Evolutionary conservation across 2,888 invertebrate genomes (phyloP), one percentile per base, ranked within the genome.

Genomic region (Heliothis peltigera): DNA sequence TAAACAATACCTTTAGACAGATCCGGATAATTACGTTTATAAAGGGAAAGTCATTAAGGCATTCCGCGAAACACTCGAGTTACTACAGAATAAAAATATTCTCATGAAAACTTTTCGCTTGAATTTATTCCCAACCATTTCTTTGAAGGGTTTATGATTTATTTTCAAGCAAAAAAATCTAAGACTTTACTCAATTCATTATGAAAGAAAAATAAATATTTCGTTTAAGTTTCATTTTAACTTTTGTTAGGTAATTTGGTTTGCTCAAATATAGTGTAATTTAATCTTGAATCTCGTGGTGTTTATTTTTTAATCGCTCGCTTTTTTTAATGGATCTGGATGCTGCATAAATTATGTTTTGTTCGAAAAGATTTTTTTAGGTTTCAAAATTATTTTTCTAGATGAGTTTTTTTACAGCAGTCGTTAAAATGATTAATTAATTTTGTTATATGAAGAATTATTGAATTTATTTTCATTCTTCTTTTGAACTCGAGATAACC

Each of bases 141-240:
- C 8, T 53, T 47, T 57, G 8, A 28, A 25, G 19, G 2, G 49
- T 32, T 47, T 12, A 46, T 19, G 10, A 19, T 32, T 55, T 46
- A 12, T 48, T 18, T 58, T 5, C 3, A 35, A 10, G 22, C 4
- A 28, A 52, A 62, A 39, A 69, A 55, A 42, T 4, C 35, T 4
- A 17, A 42, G 19, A n/a, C 22, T 53, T 39, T 10, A 51, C 53
- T 15, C 21, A 32, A 46, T 42, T 4, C n/a, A 1, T 53, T 43
- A 70, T 47, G 59, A 70, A 73, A 76, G 77, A 51, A 70, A 64
- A 70, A 60, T 57, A 63, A 59, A 56, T 43, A 42, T 53, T 72
- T 60, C 46, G 12, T 49, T 53, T 0, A 35, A 69, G 22, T 63
- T 56, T 49, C 0, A 17, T 64, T 64, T 47, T 15, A 52, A 53